Percentiles rank a stretch among this genome's conserved stretches.
phyloP scores from a whole-genome alignment of 2,113 vertebrate species.

The Hystrix brachyura region DNA sequence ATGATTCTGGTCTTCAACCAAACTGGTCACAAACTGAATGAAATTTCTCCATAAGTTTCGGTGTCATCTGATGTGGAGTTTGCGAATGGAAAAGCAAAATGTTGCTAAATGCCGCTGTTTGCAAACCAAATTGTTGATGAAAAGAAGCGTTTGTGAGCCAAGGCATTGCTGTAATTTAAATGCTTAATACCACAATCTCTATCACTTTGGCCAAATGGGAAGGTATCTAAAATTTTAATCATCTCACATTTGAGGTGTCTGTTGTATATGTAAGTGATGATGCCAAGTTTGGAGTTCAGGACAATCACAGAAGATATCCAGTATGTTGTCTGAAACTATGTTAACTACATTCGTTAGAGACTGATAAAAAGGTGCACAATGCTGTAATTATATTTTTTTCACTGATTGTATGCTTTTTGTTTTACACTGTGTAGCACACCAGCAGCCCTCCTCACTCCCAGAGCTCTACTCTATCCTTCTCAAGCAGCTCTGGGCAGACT shows the following conservation, averaged over 20 bases:
- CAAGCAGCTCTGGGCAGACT: background rate
- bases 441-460: background rate
- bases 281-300: background rate
- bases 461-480: background rate
- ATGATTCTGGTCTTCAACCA: too few relatives aligned
- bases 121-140: too few relatives aligned
- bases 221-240: background rate
- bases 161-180: background rate
- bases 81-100: too few relatives aligned
- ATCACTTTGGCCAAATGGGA: background rate
- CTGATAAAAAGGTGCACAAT: background rate
- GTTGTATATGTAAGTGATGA: background rate
- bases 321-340: background rate
- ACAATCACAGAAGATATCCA: background rate
- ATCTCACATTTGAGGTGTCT: background rate
- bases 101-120: too few relatives aligned
- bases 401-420: background rate
- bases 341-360: background rate
- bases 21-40: too few relatives aligned
- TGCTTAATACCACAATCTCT: background rate
- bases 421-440: background rate
- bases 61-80: too few relatives aligned
- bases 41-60: too few relatives aligned
- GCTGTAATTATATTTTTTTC: background rate
- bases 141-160: background rate